phyloP scores from a whole-genome alignment of 2,797 vertebrate genomes.

The Gymnodraco acuticeps region DNA sequence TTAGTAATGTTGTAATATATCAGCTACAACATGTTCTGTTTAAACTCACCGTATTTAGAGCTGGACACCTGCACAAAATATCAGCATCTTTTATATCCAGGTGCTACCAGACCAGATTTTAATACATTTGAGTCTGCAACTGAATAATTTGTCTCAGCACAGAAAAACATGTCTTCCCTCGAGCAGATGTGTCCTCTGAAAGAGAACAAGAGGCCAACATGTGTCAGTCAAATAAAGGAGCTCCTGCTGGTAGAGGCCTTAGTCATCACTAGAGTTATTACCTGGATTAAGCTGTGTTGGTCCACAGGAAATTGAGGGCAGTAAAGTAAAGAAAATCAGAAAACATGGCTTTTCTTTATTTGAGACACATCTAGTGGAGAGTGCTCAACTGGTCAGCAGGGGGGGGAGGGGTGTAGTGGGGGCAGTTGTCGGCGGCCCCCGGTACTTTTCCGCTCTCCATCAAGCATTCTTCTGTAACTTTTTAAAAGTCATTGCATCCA shows the following conservation, averaged over 20 bases:
- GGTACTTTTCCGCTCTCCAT: slow-evolving; percentile 74
- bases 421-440: slow-evolving; percentile 9
- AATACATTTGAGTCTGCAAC: slow-evolving; percentile 2
- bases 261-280: slow-evolving; percentile 3
- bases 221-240: background rate
- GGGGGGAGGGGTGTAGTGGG: background rate
- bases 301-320: background rate
- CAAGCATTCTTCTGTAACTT: slow-evolving; percentile 46
- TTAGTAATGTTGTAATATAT: slow-evolving; percentile 17
- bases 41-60: background rate
- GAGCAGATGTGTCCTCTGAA: slow-evolving; percentile 3
- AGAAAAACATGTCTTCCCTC: slow-evolving; percentile 16
- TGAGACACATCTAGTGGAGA: slow-evolving; percentile 21
- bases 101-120: background rate
- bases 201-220: background rate
- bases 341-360: background rate
- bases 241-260: background rate
- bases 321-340: background rate
- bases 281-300: background rate
- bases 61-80: background rate
- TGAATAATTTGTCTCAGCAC: background rate
- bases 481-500: background rate
- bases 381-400: slow-evolving; percentile 13
- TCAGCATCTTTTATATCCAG: background rate
- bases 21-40: background rate